phyloP scores from a whole-genome alignment of 2,797 vertebrate species.

The Phataginus tricuspis region DNA sequence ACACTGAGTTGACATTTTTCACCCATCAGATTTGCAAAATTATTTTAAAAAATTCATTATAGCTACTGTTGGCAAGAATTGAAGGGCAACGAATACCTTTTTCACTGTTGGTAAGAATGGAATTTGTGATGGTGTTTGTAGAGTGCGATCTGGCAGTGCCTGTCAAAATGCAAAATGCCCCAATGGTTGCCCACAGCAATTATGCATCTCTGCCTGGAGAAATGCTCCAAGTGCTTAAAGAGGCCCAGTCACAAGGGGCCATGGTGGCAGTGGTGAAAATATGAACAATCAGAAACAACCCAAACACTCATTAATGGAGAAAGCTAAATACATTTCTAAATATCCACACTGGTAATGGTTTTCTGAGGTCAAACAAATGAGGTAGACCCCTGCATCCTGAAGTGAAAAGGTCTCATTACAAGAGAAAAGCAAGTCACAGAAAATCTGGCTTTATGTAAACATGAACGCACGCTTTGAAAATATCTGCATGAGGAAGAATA shows the following conservation, averaged over 20 bases:
- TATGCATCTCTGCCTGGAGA: background rate
- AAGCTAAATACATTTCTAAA: background rate
- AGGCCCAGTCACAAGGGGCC: fast-evolving
- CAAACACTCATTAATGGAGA: background rate
- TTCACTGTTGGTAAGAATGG: background rate
- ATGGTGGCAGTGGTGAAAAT: background rate
- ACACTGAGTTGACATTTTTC: background rate
- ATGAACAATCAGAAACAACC: background rate
- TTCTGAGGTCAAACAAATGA: slow-evolving; percentile 9
- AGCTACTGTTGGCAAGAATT: background rate
- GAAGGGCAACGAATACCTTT: background rate
- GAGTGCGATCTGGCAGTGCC: background rate
- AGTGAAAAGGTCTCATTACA: background rate
- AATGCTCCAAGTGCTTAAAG: background rate
- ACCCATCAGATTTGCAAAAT: background rate
- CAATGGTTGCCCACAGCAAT: background rate
- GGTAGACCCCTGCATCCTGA: background rate
- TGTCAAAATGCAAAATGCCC: background rate
- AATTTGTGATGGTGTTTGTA: background rate
- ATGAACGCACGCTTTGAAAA: background rate
- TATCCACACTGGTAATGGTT: background rate
- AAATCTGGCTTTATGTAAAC: background rate
- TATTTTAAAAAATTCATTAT: background rate
- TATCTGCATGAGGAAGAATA: background rate
- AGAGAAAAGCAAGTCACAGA: background rate